Percentiles rank a stretch among this genome's conserved stretches.
Evolutionary conservation across 2,113 vertebrate species (phyloP).

Genomic region (Egretta garzetta): DNA sequence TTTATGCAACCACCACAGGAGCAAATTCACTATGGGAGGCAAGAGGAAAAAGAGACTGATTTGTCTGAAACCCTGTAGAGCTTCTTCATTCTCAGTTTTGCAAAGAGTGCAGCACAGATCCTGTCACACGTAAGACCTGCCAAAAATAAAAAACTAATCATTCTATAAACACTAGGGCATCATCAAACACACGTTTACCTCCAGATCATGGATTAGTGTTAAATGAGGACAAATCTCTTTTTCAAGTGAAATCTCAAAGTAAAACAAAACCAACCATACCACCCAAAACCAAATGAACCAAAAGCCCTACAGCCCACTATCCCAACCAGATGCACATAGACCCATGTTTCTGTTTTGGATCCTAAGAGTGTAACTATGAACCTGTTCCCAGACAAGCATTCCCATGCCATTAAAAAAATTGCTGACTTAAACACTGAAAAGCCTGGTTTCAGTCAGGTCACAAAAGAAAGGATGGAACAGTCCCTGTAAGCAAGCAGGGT

Average conservation of each 20-base stretch:
- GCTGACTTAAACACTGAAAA: not conserved
- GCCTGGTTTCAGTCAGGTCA: not conserved
- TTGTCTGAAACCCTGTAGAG: constrained; percentile 9
- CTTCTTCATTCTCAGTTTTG: not conserved
- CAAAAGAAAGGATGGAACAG: not conserved
- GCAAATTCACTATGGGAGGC: constrained; percentile 15
- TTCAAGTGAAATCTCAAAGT: not conserved
- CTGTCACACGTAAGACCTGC: not conserved
- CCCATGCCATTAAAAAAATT: not conserved
- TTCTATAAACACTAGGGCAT: not conserved
- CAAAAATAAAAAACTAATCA: not conserved
- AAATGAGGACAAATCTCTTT: not conserved
- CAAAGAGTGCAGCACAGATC: not conserved
- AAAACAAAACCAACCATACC: not conserved
- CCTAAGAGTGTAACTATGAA: not conserved
- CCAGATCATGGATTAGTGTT: not conserved
- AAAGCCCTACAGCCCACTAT: not conserved
- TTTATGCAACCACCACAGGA: constrained; percentile 13
- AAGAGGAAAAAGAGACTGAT: not conserved
- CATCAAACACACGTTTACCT: not conserved
- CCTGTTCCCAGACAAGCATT: not conserved
- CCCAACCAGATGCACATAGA: not conserved
- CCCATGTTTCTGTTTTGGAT: not conserved
- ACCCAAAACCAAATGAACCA: not conserved
- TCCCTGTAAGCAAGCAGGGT: not conserved